Conservation (phyloP, 2,797 vertebrate species). For the Brotula barbata region DNA sequence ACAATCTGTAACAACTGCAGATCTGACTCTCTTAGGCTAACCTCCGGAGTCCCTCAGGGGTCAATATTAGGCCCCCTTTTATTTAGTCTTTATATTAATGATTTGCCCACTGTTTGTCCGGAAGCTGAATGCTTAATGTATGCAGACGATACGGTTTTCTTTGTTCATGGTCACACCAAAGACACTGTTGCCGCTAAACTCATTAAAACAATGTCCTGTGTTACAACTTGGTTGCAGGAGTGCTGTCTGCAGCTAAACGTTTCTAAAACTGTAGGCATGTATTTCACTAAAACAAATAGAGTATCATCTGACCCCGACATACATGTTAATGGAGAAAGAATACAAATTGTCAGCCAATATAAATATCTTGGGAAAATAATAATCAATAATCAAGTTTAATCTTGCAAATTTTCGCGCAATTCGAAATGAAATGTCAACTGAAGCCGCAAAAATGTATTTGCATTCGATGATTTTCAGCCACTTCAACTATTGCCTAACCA, state of each 20-base stretch:
- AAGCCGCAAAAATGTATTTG: no score
- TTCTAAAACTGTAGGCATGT: conserved; percentile 10
- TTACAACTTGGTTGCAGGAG: conserved; percentile 13
- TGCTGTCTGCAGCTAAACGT: conserved; percentile 10
- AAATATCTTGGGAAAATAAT: conserved; percentile 19
- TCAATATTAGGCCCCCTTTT: no score
- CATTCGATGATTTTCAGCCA: no score
- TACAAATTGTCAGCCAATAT: conserved; percentile 13
- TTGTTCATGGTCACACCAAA: conserved; percentile 9
- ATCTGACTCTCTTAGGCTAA: no score
- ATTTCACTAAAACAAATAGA: conserved; percentile 11
- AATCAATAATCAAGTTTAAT: no score
- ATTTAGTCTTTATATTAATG: no score
- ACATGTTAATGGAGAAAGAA: conserved; percentile 6
- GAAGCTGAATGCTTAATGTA: conserved; percentile 15
- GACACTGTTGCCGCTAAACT: conserved; percentile 9
- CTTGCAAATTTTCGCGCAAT: no score
- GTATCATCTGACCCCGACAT: conserved; percentile 11
- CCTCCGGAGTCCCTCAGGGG: no score
- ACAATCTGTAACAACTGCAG: no score
- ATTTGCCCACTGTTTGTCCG: no score
- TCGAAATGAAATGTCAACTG: no score
- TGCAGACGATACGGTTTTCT: conserved; percentile 8
- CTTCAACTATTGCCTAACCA: no score
- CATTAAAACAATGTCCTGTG: conserved; percentile 12